phyloP scores from a whole-genome alignment of 2,888 invertebrate genomes.

The Herminia tarsipennalis region DNA sequence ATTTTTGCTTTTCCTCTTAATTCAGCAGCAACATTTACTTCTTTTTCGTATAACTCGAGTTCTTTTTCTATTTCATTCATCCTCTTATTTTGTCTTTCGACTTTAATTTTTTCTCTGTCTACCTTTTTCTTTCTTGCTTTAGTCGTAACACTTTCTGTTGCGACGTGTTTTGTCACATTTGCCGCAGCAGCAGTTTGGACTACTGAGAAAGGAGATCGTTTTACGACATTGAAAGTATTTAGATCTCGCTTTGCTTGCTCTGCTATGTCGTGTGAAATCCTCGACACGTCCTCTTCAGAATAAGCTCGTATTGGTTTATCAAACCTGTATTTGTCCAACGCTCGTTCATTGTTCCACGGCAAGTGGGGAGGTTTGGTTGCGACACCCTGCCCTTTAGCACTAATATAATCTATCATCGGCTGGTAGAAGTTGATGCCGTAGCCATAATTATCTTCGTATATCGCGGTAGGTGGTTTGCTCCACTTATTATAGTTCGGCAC shows the following conservation, averaged over 20 bases:
- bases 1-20: conserved; percentile 83
- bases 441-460: conserved; percentile 93
- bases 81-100: conserved; percentile 77
- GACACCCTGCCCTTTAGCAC: conserved; percentile 86
- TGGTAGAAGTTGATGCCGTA: conserved; percentile 94
- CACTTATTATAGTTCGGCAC: conserved; percentile 77
- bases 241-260: conserved; percentile 89
- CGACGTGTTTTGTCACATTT: conserved; percentile 88
- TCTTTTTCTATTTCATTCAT: conserved; percentile 75
- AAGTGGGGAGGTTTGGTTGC: conserved; percentile 87
- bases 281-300: conserved; percentile 88
- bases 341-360: conserved; percentile 90
- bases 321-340: conserved; percentile 88
- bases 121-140: conserved; percentile 80
- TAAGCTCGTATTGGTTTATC: conserved; percentile 88
- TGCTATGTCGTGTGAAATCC: conserved; percentile 88
- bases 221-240: conserved; percentile 84
- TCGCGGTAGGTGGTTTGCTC: conserved; percentile 87
- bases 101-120: conserved; percentile 66
- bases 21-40: conserved; percentile 78
- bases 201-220: conserved; percentile 87
- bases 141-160: conserved; percentile 77
- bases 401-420: conserved; percentile 94
- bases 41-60: conserved; percentile 70
- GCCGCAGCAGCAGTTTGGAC: conserved; percentile 87